Evolutionary conservation across 2,888 invertebrate genomes (phyloP).

Genomic region (Rhamnusium bicolor): DNA sequence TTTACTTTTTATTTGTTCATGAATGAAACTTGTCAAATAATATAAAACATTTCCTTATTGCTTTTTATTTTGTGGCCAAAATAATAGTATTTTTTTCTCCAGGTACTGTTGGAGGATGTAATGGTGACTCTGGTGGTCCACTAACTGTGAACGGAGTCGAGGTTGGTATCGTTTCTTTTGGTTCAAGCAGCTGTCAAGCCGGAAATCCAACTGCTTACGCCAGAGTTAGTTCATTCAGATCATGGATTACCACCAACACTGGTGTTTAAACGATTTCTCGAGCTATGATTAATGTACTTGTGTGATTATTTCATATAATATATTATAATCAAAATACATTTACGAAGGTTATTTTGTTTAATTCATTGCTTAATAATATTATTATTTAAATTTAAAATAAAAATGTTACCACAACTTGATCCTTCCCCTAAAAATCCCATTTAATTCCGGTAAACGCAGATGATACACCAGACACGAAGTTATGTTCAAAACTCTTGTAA

Average conservation of each 20-base stretch:
- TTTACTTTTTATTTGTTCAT: no score
- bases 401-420: no score
- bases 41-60: no score
- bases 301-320: not conserved
- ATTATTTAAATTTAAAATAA: no score
- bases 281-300: not conserved
- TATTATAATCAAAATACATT: not conserved
- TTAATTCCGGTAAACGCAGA: no score
- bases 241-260: constrained; percentile 27
- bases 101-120: constrained; percentile 70
- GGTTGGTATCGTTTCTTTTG: constrained; percentile 58
- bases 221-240: constrained; percentile 54
- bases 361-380: no score
- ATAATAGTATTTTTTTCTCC: not conserved
- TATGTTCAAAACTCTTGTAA: no score
- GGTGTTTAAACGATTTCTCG: not conserved
- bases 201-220: constrained; percentile 66
- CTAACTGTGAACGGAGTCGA: constrained; percentile 43
- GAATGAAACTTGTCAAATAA: no score
- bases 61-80: no score
- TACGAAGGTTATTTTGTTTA: no score
- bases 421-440: no score
- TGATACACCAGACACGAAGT: no score
- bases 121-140: constrained; percentile 70
- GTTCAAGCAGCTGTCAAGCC: constrained; percentile 58